A percentile compares a stretch with the other conserved stretches of the same genome.
Evolutionary conservation across 2,113 vertebrate genomes (phyloP).

Genomic region (Carassius gibelio): DNA sequence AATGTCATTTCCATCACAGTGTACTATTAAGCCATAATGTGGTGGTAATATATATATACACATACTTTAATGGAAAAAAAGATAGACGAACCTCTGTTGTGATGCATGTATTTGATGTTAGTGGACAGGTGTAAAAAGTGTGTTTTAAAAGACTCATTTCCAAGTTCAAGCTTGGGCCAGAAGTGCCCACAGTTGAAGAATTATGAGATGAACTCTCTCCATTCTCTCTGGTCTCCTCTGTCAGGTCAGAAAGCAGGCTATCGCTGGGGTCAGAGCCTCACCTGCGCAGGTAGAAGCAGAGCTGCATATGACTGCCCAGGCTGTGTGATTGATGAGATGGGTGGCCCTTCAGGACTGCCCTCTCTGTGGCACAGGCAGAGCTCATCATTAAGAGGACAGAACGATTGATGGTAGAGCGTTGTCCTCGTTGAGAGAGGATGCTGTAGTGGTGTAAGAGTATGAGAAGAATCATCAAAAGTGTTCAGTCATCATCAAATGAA

Average conservation of each 20-base stretch:
- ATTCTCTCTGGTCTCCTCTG: not conserved
- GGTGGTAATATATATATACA: no score
- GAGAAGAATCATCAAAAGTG: conserved; percentile 6
- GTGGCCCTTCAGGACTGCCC: conserved; percentile 72
- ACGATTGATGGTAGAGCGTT: conserved; percentile 76
- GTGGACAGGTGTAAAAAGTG: not conserved
- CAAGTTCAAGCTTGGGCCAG: not conserved
- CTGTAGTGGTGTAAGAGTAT: not conserved
- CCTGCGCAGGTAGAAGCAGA: conserved; percentile 57
- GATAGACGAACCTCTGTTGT: not conserved
- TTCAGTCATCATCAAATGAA: not conserved
- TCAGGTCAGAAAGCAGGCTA: not conserved
- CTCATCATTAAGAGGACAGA: conserved; percentile 79
- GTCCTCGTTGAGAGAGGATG: conserved; percentile 60
- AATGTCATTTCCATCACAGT: no score
- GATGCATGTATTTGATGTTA: not conserved
- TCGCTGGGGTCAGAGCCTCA: conserved; percentile 59
- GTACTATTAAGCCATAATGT: no score
- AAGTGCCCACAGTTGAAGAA: not conserved
- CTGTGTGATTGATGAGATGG: conserved; percentile 77
- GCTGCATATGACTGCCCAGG: conserved; percentile 2
- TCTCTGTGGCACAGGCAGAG: conserved; percentile 72
- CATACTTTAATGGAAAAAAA: no score
- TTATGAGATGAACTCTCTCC: not conserved
- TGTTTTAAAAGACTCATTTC: not conserved